A percentile compares a stretch with the other conserved stretches of the same genome.
These are phyloP conservation scores for Agrypnus murinus DNA, from an alignment of 2,888 invertebrate species.

Conservation along the genomic window DNA sequence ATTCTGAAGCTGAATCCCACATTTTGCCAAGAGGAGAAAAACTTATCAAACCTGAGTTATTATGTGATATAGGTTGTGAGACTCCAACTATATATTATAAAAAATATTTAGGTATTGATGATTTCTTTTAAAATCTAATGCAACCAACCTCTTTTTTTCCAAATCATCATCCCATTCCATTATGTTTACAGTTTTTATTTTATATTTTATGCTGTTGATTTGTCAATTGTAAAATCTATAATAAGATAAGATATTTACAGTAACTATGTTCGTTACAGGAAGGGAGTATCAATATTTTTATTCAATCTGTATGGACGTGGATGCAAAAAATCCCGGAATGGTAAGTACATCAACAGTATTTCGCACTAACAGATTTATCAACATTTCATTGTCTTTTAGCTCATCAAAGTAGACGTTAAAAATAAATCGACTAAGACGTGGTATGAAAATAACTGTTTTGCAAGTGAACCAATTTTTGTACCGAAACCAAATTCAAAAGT, in stretches of 20 bases:
- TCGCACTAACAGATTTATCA: no score
- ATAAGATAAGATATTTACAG: no score
- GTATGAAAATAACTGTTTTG: slow-evolving; percentile 84
- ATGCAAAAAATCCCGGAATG: slow-evolving; percentile 84
- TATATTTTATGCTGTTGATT: no score
- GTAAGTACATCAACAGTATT: no score
- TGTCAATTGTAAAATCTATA: no score
- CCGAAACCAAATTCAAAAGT: slow-evolving; percentile 79
- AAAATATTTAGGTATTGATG: slow-evolving; percentile 73
- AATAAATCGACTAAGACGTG: slow-evolving; percentile 79
- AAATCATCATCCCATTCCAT: no score
- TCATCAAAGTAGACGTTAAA: slow-evolving; percentile 86
- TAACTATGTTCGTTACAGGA: no score
- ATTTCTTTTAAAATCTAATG: no score
- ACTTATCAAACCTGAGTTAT: slow-evolving; percentile 76
- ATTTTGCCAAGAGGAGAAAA: slow-evolving; percentile 71
- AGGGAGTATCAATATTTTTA: slow-evolving; percentile 90
- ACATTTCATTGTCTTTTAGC: no score
- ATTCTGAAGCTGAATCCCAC: slow-evolving; percentile 73
- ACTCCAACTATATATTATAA: slow-evolving; percentile 91
- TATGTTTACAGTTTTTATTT: no score
- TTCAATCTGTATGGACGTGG: slow-evolving; percentile 88
- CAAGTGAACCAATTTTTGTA: slow-evolving; percentile 91
- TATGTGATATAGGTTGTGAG: slow-evolving; percentile 87
- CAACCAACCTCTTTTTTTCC: no score